Evolutionary conservation across 2,797 vertebrate genomes (phyloP).

Genomic region (Rhyacichthys aspro): DNA sequence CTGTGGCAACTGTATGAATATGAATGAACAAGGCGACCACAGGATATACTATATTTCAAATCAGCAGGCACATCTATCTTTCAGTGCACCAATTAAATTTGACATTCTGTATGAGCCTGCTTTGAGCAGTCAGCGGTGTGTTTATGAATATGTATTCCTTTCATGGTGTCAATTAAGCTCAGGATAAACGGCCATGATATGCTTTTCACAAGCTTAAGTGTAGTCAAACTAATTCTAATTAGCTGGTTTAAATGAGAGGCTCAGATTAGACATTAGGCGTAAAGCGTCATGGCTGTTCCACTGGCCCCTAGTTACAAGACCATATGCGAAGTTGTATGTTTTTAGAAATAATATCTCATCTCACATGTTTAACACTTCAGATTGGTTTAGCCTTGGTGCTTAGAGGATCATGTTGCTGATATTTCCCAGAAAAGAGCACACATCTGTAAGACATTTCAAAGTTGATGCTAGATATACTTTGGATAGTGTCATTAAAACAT

Average conservation of each 20-base stretch:
- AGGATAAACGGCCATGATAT: constrained; percentile 74
- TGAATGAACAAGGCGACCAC: constrained; percentile 47
- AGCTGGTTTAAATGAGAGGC: constrained; percentile 66
- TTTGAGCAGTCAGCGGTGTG: constrained; percentile 56
- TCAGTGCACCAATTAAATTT: constrained; percentile 70
- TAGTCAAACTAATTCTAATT: constrained; percentile 74
- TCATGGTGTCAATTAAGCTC: constrained; percentile 74
- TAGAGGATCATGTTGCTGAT: constrained; percentile 60
- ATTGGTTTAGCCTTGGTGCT: constrained; percentile 61
- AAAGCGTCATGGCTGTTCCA: constrained; percentile 60
- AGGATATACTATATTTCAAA: constrained; percentile 54
- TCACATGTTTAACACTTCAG: constrained; percentile 70
- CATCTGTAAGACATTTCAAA: constrained; percentile 80
- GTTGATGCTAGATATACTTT: constrained; percentile 66
- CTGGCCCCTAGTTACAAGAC: constrained; percentile 46
- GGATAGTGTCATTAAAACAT: constrained; percentile 75
- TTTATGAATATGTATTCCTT: constrained; percentile 76
- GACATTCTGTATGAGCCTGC: constrained; percentile 65
- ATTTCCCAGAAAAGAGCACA: constrained; percentile 44
- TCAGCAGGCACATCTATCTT: constrained; percentile 63
- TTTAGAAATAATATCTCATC: constrained; percentile 75
- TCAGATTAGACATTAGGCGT: constrained; percentile 61
- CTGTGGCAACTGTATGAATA: constrained; percentile 51
- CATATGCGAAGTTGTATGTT: constrained; percentile 54
- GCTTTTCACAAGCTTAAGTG: constrained; percentile 61